These are phyloP conservation scores for Pipra filicauda DNA, from an alignment of 2,113 vertebrate genomes.

Conservation along the genomic window DNA sequence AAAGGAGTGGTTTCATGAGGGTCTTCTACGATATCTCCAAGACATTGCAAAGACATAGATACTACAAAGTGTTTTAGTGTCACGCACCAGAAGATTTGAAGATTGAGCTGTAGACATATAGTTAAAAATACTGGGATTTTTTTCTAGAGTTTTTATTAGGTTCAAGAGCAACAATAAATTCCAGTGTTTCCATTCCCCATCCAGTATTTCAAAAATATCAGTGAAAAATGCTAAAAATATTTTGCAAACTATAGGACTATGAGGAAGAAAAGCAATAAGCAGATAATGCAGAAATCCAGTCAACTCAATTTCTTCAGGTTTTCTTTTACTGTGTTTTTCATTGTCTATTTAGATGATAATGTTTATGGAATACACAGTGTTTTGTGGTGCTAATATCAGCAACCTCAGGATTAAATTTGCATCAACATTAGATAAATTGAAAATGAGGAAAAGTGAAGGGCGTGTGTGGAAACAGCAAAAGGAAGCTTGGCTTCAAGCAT, in stretches of 20 bases:
- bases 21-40: not conserved
- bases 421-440: not conserved
- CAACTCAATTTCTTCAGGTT: not conserved
- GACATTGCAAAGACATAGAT: not conserved
- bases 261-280: not conserved
- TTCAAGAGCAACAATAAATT: not conserved
- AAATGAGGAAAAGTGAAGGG: not conserved
- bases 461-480: not conserved
- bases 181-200: not conserved
- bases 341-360: not conserved
- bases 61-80: not conserved
- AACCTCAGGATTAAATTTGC: not conserved
- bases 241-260: not conserved
- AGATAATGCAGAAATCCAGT: not conserved
- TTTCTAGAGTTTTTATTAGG: not conserved
- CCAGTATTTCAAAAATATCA: not conserved
- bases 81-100: constrained; percentile 29
- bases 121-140: not conserved
- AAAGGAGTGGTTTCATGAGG: not conserved
- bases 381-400: not conserved
- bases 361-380: not conserved
- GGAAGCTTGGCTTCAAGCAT: not conserved
- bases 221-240: not conserved
- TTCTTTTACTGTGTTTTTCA: not conserved
- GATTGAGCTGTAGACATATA: not conserved